phyloP scores from a whole-genome alignment of 2,888 invertebrate species.

The Palloptera scutellata region DNA sequence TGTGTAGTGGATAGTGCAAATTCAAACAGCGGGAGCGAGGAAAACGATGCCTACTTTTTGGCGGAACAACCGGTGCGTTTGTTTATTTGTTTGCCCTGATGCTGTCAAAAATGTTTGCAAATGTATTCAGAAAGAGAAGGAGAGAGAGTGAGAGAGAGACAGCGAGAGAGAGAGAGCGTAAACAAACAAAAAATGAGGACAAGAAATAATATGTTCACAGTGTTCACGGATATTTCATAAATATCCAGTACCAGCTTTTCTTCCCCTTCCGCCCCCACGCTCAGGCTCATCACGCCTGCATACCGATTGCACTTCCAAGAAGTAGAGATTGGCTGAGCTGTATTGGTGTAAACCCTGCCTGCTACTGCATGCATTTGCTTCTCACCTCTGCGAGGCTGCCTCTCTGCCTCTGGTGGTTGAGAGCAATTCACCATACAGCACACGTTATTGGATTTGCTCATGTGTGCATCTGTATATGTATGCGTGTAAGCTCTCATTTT shows the following conservation, averaged over 20 bases:
- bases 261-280: not conserved
- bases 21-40: not conserved
- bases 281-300: not conserved
- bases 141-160: not conserved
- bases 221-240: constrained; percentile 24
- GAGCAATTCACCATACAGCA: no score
- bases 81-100: not conserved
- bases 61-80: constrained; percentile 17
- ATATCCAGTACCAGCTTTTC: constrained; percentile 17
- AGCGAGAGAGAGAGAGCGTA: constrained; percentile 6
- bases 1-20: constrained; percentile 3
- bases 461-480: no score
- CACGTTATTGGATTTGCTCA: no score
- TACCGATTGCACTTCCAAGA: not conserved
- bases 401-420: no score
- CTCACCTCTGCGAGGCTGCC: no score
- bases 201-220: not conserved
- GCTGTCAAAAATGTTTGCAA: not conserved
- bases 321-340: not conserved
- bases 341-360: no score
- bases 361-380: no score
- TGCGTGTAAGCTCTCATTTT: no score
- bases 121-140: not conserved
- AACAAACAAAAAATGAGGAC: constrained; percentile 10
- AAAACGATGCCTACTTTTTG: constrained; percentile 6